These are phyloP conservation scores for Lasiurus cinereus DNA, from an alignment of 2,113 vertebrate species.

Conservation along the genomic window DNA sequence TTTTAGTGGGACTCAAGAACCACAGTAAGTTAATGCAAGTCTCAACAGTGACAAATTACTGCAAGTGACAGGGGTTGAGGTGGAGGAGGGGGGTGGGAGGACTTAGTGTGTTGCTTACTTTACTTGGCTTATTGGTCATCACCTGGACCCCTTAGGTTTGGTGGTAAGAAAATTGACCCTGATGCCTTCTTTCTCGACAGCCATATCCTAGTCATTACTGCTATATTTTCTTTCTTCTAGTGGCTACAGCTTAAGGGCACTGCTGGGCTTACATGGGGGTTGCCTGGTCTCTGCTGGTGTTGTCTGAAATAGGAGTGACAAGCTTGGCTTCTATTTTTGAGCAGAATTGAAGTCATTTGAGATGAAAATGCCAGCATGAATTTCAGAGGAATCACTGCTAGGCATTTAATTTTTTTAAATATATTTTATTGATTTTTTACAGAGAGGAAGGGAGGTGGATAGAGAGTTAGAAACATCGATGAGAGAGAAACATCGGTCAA, in stretches of 20 bases:
- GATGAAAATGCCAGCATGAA: background rate
- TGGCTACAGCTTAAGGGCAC: background rate
- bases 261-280: background rate
- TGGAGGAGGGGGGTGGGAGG: background rate
- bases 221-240: background rate
- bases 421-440: too few species aligned
- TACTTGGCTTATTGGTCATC: background rate
- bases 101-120: background rate
- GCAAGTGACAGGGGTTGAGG: too few species aligned
- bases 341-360: conserved; percentile 23
- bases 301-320: background rate
- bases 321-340: background rate
- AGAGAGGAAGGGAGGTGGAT: too few species aligned
- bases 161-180: background rate
- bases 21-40: background rate
- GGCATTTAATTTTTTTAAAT: too few species aligned
- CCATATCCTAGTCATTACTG: background rate
- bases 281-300: background rate
- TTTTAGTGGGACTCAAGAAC: background rate
- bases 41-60: background rate
- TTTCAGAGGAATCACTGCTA: background rate
- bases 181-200: background rate
- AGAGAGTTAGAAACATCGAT: too few species aligned
- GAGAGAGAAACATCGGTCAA: too few species aligned
- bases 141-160: background rate